Evolutionary conservation across 1,140 invertebrate species (phyloP), one percentile per base, ranked within the genome.

Genomic region (Elymnias hypermnestra): DNA sequence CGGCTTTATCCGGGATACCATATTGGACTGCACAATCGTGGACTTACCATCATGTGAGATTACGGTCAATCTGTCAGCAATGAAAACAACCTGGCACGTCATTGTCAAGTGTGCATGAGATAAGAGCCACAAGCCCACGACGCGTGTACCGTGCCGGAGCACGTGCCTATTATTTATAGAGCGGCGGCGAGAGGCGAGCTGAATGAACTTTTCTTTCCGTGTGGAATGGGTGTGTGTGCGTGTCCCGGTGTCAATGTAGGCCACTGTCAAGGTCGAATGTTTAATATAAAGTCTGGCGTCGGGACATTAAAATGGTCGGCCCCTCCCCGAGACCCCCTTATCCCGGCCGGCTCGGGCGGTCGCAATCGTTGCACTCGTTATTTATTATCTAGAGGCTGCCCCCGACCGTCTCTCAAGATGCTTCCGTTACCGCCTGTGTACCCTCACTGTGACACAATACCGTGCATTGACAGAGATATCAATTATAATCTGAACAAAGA

Each of bases 251-350:
- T 72, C 77, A 67, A 84, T 84, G 76, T 84, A 77, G 81, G 81
- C 74, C 81, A 84, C 59, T 81, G 81, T 66, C 81, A 84, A 84
- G 81, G 81, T 76, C 74, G 81, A 84, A 84, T 84, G 78, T 84
- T 84, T 84, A 82, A 84, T 84, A 84, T 84, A 84, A 83, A 84
- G 81, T 83, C 81, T 83, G 78, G 78, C 78, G 78, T 70, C 76
- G 81, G 76, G 65, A 83, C 81, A 84, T 84, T 84, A 84, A 84
- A 84, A 84, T 84, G 77, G 79, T 79, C 76, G 74, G 63, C 63
- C 76, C 74, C 71, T 72, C 71, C 76, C 79, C 51, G 63, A 63
- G 63, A 70, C 73, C 79, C 74, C 64, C 58, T 64, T 61, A 56
- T 63, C 64, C 72, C 63, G n/a, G n/a, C n/a, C 53, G 39, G 46